Percentiles rank a stretch among this genome's conserved stretches.
These are phyloP conservation scores for Semicossyphus pulcher DNA, from an alignment of 2,113 vertebrate genomes.

Conservation along the genomic window DNA sequence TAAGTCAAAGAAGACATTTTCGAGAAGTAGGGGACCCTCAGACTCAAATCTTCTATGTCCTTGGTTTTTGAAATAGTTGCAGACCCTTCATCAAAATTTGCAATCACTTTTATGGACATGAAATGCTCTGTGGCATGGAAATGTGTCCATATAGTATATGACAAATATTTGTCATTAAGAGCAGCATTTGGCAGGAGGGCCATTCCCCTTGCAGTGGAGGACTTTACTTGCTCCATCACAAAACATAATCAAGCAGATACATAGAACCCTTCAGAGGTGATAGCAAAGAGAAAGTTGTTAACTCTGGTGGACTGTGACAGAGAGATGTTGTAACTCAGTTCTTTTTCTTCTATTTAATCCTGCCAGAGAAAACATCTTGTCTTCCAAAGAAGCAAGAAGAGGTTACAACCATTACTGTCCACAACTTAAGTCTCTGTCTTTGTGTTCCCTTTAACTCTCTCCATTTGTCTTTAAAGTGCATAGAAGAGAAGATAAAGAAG, in stretches of 20 bases:
- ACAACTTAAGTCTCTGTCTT: neutral
- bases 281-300: neutral
- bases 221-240: slow-evolving; percentile 19
- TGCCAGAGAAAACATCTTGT: neutral
- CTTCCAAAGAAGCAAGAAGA: neutral
- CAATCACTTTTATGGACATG: neutral
- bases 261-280: slow-evolving; percentile 26
- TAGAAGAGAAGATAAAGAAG: too few relatives aligned
- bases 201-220: neutral
- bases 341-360: neutral
- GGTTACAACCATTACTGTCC: neutral
- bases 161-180: slow-evolving; percentile 20
- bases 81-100: neutral
- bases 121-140: too few relatives aligned
- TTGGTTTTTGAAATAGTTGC: neutral
- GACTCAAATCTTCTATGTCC: neutral
- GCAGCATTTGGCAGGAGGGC: neutral
- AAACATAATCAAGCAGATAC: slow-evolving; percentile 32
- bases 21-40: neutral
- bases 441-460: too few relatives aligned
- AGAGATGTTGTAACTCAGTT: neutral
- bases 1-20: neutral
- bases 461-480: too few relatives aligned
- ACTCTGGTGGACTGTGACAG: slow-evolving; percentile 10
- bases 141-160: neutral